Percentiles rank a stretch among this genome's conserved stretches.
Evolutionary conservation across 2,888 invertebrate species (phyloP).

Genomic region (Tachina lurida): DNA sequence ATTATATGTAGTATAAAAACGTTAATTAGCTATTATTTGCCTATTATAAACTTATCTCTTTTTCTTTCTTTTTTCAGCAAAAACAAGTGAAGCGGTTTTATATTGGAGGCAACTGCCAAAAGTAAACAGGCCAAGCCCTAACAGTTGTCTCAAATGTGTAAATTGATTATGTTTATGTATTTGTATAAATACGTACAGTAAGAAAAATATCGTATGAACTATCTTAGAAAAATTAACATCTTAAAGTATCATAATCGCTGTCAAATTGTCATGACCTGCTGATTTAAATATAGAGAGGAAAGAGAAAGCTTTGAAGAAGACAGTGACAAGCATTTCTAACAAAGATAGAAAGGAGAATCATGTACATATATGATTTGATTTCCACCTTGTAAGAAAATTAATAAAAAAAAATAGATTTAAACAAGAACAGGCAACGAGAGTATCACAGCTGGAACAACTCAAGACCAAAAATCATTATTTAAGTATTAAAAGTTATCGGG

Average conservation of each 20-base stretch:
- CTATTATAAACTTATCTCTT: slow-evolving; percentile 28
- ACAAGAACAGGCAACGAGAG: neutral
- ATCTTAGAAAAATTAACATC: neutral
- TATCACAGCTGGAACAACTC: neutral
- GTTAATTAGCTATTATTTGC: slow-evolving; percentile 53
- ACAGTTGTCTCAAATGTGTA: slow-evolving; percentile 17
- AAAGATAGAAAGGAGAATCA: slow-evolving; percentile 4
- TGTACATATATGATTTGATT: neutral
- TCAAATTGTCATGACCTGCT: neutral
- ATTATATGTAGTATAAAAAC: neutral
- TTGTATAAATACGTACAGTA: neutral
- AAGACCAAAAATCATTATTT: slow-evolving; percentile 16
- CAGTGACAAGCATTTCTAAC: neutral
- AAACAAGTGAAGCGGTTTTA: slow-evolving; percentile 44
- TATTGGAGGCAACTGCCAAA: slow-evolving; percentile 8
- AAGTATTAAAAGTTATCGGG: neutral
- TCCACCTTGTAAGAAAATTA: neutral
- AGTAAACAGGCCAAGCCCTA: slow-evolving; percentile 23
- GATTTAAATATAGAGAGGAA: neutral
- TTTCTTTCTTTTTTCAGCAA: slow-evolving; percentile 52
- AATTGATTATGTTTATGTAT: neutral
- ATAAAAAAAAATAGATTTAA: neutral
- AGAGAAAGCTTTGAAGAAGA: neutral
- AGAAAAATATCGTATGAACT: neutral
- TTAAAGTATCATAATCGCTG: neutral